These are phyloP conservation scores for Drosophila bocqueti DNA, from an alignment of 1,140 invertebrate species.

Conservation along the genomic window DNA sequence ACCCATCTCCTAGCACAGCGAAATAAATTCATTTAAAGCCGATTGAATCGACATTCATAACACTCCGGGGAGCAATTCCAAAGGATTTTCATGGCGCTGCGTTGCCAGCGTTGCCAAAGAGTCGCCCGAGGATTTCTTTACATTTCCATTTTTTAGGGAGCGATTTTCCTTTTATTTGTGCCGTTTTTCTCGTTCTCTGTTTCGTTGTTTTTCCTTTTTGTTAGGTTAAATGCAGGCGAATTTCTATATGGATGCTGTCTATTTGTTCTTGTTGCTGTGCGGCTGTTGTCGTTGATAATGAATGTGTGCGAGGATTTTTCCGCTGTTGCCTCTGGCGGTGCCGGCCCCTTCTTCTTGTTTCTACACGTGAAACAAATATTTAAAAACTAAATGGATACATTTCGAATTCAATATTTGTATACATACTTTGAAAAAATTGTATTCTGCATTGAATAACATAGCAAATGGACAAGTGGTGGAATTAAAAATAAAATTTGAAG, in stretches of 20 bases:
- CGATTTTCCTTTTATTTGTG: conserved; percentile 43
- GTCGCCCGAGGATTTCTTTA: conserved; percentile 80
- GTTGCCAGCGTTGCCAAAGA: conserved; percentile 66
- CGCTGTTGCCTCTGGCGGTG: conserved; percentile 34
- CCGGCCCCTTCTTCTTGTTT: conserved; percentile 1
- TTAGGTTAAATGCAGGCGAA: conserved; percentile 74
- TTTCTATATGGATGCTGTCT: conserved; percentile 71
- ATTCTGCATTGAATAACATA: too few species aligned
- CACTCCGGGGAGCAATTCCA: conserved; percentile 84
- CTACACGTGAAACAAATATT: conserved; percentile 5
- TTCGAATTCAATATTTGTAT: too few species aligned
- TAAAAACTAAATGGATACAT: too few species aligned
- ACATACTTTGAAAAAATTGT: too few species aligned
- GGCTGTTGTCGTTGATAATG: conserved; percentile 76
- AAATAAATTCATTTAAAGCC: conserved; percentile 84
- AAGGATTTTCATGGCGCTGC: conserved; percentile 81
- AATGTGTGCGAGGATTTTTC: conserved; percentile 68
- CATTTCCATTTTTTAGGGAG: conserved; percentile 76
- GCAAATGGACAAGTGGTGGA: too few species aligned
- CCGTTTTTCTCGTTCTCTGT: conserved; percentile 33
- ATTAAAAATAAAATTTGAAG: too few species aligned
- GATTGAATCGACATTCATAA: conserved; percentile 85
- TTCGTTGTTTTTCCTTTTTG: conserved; percentile 19
- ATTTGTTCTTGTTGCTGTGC: conserved; percentile 50
- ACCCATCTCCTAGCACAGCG: conserved; percentile 41